Evolutionary conservation across 2,113 vertebrate genomes (phyloP), one percentile per base, ranked within the genome.

Genomic region (Rhea americana): DNA sequence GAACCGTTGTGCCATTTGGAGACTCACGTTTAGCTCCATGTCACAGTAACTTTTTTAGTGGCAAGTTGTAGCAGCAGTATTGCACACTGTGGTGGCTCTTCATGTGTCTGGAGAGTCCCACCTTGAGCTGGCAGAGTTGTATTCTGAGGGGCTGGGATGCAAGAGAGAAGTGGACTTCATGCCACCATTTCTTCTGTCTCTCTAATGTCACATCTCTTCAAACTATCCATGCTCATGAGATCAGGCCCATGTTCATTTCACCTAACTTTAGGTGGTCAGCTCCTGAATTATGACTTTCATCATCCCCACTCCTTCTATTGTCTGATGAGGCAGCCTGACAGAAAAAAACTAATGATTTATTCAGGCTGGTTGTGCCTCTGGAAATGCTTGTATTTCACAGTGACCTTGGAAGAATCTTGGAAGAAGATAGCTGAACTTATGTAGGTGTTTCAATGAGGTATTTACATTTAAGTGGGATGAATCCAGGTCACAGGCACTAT

Each of bases 1-100:
- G 45, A 32, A 13, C 13, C 3, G 22, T 50, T 82, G 10, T 65
- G 35, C 21, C 43, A 6, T 14, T 74, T 37, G 58, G 24, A 0
- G 0, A 21, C 8, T 20, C 7, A 35, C 2, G 5, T 45, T 47
- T 47, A 28, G 7, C 67, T 63, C 45, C 68, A 21, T 2, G 1
- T 20, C 0, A 0, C 19, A 21, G n/a, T 51, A 79, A 41, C 19
- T 74, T 74, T 61, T 13, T 15, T 63, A 67, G 7, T 2, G 11
- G 61, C 14, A 24, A 12, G 22, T 35, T 62, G n/a, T 37, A 16
- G 16, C 30, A 58, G 55, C 14, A 8, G 9, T 32, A 8, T 32
- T 58, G 55, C 18, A 30, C 30, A 58, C 18, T 30, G 18, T 5
- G 28, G 28, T 56, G 55, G 28, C 55, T 32, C 55, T 58, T 58